Base-by-base conservation (phyloP, 1,140 invertebrate genomes). In the Panagrolaimus sp. region DNA sequence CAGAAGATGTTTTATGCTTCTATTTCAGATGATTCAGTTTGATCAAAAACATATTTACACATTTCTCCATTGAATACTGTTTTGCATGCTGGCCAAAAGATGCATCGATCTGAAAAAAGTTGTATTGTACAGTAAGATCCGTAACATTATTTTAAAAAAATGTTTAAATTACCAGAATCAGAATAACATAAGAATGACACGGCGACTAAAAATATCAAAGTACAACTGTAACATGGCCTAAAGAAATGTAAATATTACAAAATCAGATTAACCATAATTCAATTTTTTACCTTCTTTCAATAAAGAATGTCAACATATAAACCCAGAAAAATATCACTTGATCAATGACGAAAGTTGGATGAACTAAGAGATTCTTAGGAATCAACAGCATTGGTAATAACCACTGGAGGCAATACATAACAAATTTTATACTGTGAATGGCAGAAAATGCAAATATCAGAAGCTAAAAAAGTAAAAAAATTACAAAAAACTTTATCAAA, bases 381-480 rank as follows among this genome's bases (percentile, higher is more conserved):
- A 98, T 94, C 63, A 97, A 87, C 67, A 98, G 86, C 63, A 98
- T 93, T 64, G 94, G 94, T 77, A 98, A 91, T 75, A 98, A 86
- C 91, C 94, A 96, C 88, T 96, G 94, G 80, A 97, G 88, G 87
- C 94, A 97, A 88, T 96, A 97, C 94, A 97, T 97, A n/a, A n/a
- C n/a, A n/a, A n/a, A n/a, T 38, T 38, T 7, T 38, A 4, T 38
- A 38, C 2, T 38, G 32, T 38, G 32, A 38, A 38, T 38, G 2
- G 32, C 32, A 38, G 7, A 38, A 38, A 38, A 38, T 38, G 7
- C 2, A 38, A 38, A 6, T 58, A n/a, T 12, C 52, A 26, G 52
- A 58, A 28, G n/a, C 52, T 58, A 28, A 12, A 58, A 58, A 24
- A 28, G 17, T 2, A 21, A 21, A 58, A 58, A n/a, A 58, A n/a